Conservation (phyloP, 2,113 vertebrate species). For the Mustelus asterias region DNA sequence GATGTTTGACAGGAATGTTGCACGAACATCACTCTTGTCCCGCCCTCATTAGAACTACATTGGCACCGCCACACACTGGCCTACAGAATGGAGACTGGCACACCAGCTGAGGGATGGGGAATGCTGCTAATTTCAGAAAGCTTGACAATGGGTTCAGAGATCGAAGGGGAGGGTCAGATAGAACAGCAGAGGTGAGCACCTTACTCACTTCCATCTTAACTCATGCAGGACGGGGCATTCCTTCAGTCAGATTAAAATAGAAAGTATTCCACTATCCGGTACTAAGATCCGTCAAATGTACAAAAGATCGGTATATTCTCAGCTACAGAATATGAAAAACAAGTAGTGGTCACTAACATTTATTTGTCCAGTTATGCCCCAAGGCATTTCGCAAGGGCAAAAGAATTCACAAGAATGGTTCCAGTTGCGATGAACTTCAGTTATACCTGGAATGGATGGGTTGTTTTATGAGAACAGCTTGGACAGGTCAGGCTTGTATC, state of each 20-base stretch:
- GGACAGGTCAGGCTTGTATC: no score
- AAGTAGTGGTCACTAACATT: not conserved
- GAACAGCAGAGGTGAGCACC: no score
- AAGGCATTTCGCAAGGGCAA: no score
- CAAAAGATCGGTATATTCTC: not conserved
- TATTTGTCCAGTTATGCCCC: not conserved
- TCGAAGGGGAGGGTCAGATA: not conserved
- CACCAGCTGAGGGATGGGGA: not conserved
- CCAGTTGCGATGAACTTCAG: no score
- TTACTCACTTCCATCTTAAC: not conserved
- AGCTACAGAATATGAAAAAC: not conserved
- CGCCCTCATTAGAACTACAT: not conserved
- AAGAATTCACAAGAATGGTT: no score
- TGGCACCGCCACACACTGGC: not conserved
- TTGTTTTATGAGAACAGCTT: no score
- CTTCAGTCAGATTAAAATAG: not conserved
- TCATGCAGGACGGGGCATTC: not conserved
- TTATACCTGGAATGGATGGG: no score
- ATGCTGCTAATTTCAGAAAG: not conserved
- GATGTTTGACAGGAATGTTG: not conserved
- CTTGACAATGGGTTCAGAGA: no score
- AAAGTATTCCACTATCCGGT: not conserved
- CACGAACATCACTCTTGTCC: no score
- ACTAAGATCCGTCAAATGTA: not conserved
- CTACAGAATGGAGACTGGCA: not conserved